Evolutionary conservation across 2,113 vertebrate genomes (phyloP).

Genomic region (Pelusios castaneus): DNA sequence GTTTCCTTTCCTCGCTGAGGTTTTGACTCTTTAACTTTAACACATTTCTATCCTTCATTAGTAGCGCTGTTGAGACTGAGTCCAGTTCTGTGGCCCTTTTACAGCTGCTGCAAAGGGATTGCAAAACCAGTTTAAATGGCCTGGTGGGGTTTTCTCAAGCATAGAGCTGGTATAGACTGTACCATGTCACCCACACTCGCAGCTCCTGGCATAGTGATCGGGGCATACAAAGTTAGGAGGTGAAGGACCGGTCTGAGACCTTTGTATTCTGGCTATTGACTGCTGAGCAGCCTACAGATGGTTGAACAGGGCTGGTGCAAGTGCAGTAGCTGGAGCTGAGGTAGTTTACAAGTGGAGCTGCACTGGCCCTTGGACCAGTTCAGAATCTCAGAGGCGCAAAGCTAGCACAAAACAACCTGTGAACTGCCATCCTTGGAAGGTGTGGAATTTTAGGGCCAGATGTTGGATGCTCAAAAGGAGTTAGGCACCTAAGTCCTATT

Average conservation of each 20-base stretch:
- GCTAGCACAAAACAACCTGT: background rate
- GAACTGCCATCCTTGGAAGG: background rate
- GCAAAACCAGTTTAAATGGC: background rate
- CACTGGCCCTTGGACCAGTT: background rate
- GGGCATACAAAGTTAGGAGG: background rate
- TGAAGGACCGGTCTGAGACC: background rate
- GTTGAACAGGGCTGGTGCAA: accelerated
- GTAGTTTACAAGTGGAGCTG: background rate
- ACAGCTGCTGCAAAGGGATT: background rate
- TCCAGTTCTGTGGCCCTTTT: background rate
- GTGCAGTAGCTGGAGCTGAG: background rate
- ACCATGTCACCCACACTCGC: accelerated
- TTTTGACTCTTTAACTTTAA: constrained; percentile 70
- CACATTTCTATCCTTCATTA: constrained; percentile 53
- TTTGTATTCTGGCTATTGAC: background rate
- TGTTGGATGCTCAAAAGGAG: background rate
- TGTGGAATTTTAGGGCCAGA: background rate
- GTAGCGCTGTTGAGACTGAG: background rate
- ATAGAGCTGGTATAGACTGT: accelerated
- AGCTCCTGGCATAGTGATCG: accelerated
- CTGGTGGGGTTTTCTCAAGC: background rate
- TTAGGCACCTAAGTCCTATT: background rate
- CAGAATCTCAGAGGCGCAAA: background rate
- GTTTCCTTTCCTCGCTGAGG: constrained; percentile 63
- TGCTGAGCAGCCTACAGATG: background rate